Conservation (phyloP, 2,797 vertebrate species). For the Poecile montanus region DNA sequence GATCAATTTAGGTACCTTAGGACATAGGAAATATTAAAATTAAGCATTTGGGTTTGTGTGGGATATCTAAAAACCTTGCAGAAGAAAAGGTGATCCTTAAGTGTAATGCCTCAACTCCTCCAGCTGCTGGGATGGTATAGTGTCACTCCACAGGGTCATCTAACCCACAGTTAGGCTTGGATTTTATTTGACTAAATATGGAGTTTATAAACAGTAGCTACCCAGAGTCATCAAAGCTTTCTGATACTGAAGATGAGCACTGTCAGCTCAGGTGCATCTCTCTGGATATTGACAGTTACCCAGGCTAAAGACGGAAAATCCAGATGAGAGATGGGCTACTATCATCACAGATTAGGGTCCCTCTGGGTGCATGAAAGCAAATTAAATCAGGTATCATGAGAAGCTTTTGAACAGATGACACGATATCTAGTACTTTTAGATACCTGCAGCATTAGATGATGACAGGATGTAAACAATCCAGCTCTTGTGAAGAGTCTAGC, state of each 20-base stretch:
- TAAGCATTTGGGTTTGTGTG: not conserved
- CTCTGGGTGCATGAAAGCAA: not conserved
- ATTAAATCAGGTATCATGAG: not conserved
- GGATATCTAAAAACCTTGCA: not conserved
- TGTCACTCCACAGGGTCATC: not conserved
- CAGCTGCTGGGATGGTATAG: not conserved
- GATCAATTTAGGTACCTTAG: not conserved
- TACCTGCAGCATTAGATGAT: not conserved
- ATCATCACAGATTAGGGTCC: not conserved
- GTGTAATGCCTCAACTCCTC: not conserved
- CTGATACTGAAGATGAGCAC: not conserved
- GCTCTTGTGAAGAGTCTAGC: not conserved
- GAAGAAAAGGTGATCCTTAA: not conserved
- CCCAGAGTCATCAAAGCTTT: not conserved
- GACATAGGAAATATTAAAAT: not conserved
- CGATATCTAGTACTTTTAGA: not conserved
- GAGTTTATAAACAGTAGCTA: not conserved
- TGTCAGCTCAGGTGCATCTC: not conserved
- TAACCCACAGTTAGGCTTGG: not conserved
- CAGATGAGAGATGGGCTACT: not conserved
- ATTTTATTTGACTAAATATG: not conserved
- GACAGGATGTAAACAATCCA: not conserved
- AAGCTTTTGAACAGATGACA: not conserved
- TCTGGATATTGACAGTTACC: not conserved
- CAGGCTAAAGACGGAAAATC: not conserved